A percentile compares a stretch with the other conserved stretches of the same genome.
phyloP scores from a whole-genome alignment of 1,140 invertebrate species.

The Solenopsis fugax region DNA sequence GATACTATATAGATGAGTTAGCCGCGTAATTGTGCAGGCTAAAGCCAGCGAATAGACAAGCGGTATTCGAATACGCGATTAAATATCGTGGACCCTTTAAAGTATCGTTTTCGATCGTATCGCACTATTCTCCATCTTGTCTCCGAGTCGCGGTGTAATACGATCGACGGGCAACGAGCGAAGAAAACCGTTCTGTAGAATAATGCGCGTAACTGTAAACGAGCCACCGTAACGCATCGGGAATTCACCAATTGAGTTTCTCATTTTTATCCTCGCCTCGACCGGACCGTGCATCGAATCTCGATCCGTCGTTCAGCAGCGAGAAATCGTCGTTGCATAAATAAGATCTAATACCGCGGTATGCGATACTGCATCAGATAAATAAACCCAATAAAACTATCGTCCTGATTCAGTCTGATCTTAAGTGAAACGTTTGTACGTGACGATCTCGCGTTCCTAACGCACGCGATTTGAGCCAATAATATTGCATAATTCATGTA shows the following conservation, averaged over 20 bases:
- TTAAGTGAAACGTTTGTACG: background rate
- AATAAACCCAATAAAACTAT: slow-evolving; percentile 8
- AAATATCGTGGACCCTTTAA: background rate
- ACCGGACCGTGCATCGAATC: slow-evolving; percentile 7
- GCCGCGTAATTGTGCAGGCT: background rate
- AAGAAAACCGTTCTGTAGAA: slow-evolving; percentile 62
- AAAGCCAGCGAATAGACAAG: background rate
- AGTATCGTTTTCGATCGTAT: background rate
- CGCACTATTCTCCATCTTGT: background rate
- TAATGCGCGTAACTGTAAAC: slow-evolving; percentile 71
- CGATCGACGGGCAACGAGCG: slow-evolving; percentile 27
- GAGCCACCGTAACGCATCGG: slow-evolving; percentile 58
- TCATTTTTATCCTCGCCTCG: slow-evolving; percentile 12
- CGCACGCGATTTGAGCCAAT: background rate
- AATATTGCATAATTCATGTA: background rate
- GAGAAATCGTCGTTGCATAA: background rate
- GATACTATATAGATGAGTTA: background rate
- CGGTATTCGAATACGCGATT: background rate
- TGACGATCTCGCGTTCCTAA: background rate
- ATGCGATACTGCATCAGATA: background rate
- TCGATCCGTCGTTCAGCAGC: background rate
- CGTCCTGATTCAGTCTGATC: background rate
- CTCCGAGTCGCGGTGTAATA: background rate
- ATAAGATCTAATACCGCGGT: background rate
- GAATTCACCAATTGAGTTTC: slow-evolving; percentile 47